phyloP scores from a whole-genome alignment of 2,797 vertebrate genomes.

The Xyrichtys novacula region DNA sequence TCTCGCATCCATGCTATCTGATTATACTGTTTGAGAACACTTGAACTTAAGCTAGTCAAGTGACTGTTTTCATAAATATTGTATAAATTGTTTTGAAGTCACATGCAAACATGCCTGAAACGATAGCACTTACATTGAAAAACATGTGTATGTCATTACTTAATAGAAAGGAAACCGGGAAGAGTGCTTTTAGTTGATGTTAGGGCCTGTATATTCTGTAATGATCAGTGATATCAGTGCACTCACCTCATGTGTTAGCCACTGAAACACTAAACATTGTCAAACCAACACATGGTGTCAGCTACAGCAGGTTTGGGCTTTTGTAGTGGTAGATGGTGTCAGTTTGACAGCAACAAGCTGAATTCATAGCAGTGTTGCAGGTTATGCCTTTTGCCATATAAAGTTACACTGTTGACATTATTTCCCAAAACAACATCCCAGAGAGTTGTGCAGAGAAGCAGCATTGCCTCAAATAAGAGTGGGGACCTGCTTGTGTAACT shows the following conservation, averaged over 20 bases:
- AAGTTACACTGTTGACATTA: slow-evolving; percentile 73
- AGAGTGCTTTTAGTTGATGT: not conserved
- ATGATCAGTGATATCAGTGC: slow-evolving; percentile 7
- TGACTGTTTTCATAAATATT: not conserved
- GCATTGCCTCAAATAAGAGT: slow-evolving; percentile 48
- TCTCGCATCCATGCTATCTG: slow-evolving; percentile 4
- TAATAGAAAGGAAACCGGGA: not conserved
- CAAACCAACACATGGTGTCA: slow-evolving; percentile 18
- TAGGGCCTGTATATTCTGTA: not conserved
- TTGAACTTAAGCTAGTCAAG: slow-evolving; percentile 8
- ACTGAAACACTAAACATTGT: not conserved
- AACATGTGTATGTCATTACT: not conserved
- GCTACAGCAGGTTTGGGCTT: slow-evolving; percentile 30
- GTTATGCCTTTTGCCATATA: slow-evolving; percentile 66
- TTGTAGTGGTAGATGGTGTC: slow-evolving; percentile 15
- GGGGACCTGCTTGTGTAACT: slow-evolving; percentile 39
- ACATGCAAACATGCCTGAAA: not conserved
- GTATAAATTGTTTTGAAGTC: not conserved
- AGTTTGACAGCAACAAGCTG: slow-evolving; percentile 43
- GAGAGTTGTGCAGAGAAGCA: slow-evolving; percentile 67
- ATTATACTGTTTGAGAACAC: not conserved
- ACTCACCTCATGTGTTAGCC: slow-evolving; percentile 4
- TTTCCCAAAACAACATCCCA: slow-evolving; percentile 76
- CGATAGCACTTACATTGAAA: not conserved
- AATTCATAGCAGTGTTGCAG: slow-evolving; percentile 46